phyloP scores from a whole-genome alignment of 2,797 vertebrate species.

The Siniperca obscura region DNA sequence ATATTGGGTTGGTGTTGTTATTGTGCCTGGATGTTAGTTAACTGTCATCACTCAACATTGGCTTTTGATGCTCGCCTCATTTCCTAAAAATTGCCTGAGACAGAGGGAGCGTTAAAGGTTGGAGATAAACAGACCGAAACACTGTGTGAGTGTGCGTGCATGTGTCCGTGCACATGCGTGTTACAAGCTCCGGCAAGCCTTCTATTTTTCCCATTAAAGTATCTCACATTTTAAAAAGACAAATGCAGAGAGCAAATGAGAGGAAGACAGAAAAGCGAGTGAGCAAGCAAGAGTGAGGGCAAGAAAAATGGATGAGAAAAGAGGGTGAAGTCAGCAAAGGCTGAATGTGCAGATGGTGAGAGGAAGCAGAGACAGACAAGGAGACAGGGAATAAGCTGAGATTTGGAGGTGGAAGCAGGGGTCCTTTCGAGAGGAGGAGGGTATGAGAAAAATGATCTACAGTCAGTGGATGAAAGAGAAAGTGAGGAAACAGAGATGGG shows the following conservation, averaged over 20 bases:
- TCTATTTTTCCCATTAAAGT: constrained; percentile 13
- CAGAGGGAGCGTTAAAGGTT: constrained; percentile 2
- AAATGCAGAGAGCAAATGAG: constrained; percentile 1
- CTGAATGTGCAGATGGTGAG: constrained; percentile 11
- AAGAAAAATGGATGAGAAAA: constrained; percentile 19
- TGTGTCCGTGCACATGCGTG: not conserved
- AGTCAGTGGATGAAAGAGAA: constrained; percentile 42
- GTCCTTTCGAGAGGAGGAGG: not conserved
- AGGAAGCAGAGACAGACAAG: constrained; percentile 14
- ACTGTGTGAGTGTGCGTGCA: not conserved
- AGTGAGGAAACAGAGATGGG: constrained; percentile 46
- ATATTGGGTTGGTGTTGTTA: constrained; percentile 14
- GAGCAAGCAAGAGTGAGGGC: not conserved
- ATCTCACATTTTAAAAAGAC: constrained; percentile 15
- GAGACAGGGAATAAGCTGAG: constrained; percentile 9
- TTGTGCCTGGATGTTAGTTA: constrained; percentile 21
- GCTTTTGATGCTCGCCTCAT: constrained; percentile 28
- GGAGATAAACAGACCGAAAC: constrained; percentile 32
- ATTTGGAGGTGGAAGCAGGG: constrained; percentile 3
- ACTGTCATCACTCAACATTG: constrained; percentile 36
- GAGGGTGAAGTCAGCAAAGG: constrained; percentile 24
- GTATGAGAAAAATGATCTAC: constrained; percentile 26
- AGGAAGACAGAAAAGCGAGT: not conserved
- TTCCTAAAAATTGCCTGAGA: constrained; percentile 17
- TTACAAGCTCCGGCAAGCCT: constrained; percentile 4